These are phyloP conservation scores for Gastracanthus pulcherrimus DNA, from an alignment of 2,888 invertebrate species.

Conservation along the genomic window DNA sequence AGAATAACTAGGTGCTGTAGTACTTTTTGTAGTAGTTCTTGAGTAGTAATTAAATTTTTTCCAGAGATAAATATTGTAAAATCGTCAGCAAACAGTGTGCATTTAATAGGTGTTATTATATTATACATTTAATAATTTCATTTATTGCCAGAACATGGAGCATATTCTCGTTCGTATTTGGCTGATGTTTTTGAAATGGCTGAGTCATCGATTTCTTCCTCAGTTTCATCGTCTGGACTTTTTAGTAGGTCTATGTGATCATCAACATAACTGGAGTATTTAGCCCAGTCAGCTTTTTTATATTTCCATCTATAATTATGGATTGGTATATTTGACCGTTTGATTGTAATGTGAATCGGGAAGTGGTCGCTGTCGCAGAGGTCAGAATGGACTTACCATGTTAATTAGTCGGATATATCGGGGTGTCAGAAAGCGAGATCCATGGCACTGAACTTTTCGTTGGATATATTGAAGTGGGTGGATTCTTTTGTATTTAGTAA, in stretches of 20 bases:
- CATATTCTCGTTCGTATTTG: neutral
- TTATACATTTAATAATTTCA: neutral
- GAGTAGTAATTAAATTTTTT: slow-evolving; percentile 35
- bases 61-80: slow-evolving; percentile 41
- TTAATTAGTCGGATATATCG: slow-evolving; percentile 16
- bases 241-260: slow-evolving; percentile 44
- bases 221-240: slow-evolving; percentile 32
- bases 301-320: slow-evolving; percentile 53
- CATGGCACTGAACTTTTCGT: slow-evolving; percentile 52
- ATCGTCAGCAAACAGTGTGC: slow-evolving; percentile 54
- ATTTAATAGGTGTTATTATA: neutral
- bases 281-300: slow-evolving; percentile 56
- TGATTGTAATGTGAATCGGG: slow-evolving; percentile 47
- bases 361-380: slow-evolving; percentile 59
- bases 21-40: slow-evolving; percentile 43
- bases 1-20: slow-evolving; percentile 41
- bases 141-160: neutral
- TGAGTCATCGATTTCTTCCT: too few species aligned
- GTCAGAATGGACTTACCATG: slow-evolving; percentile 40
- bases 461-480: slow-evolving; percentile 59
- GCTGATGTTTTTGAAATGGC: slow-evolving; percentile 45
- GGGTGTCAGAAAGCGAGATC: slow-evolving; percentile 53
- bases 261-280: slow-evolving; percentile 39
- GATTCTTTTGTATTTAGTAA: slow-evolving; percentile 31
- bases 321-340: too few species aligned